Evolutionary conservation across 1,140 invertebrate genomes (phyloP), one percentile per base, ranked within the genome.

Genomic region (Drosophila gunungcola): DNA sequence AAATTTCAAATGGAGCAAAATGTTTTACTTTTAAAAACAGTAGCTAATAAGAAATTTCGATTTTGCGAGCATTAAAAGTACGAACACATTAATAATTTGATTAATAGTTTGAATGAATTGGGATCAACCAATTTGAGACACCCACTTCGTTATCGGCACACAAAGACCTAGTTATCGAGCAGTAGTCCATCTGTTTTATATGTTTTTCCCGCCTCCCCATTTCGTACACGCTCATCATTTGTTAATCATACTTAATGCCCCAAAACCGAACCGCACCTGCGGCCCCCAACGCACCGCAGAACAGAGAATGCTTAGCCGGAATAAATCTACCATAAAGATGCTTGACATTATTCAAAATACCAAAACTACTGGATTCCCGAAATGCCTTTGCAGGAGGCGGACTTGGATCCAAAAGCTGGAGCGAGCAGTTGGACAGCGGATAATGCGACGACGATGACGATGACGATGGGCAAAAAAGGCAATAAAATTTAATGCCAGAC

Each of bases 261-360:
- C 13, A 12, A 48, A 38, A 56, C 29, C 48, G 29, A 46, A 52
- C 36, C 54, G 60, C 76, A 78, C 76, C 76, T 78, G 75, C 75
- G 41, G 36, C 45, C 61, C 16, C 16, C 16, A 21, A 21, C 16
- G 16, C 64, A 56, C 49, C 63, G 34, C 43, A 45, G 42, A 9
- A 41, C 36, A 38, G 58, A 29, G 51, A 52, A 49, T 63, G 51
- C 13, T 77, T 67, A 73, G 61, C 72, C 36, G 57, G 58, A 76
- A 89, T 77, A 89, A 89, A 89, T 80, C 61, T 67, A 57, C 55
- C 83, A 69, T 73, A 51, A 70, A 83, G 72, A 88, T 88, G 79
- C 64, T 67, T 83, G 67, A 78, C 79, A 88, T 89, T 88, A 83
- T 88, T 88, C 72, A 88, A 88, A 88, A 88, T 69, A 88, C 64